Percentiles rank a stretch among this genome's conserved stretches.
phyloP scores from a whole-genome alignment of 2,888 invertebrate genomes.

The Hyles lineata region DNA sequence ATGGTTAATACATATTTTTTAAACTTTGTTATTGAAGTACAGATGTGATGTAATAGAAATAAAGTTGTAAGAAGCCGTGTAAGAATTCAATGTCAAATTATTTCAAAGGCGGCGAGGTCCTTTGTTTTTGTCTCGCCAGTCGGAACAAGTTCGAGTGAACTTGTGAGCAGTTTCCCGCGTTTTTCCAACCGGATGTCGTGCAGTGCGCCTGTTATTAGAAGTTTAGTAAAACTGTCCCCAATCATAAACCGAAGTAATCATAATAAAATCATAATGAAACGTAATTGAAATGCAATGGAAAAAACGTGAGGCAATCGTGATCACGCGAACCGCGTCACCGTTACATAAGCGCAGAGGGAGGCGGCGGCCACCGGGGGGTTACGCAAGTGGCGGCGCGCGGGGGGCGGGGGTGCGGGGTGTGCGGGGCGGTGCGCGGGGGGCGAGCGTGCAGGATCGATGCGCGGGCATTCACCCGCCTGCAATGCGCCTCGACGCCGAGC shows the following conservation, averaged over 20 bases:
- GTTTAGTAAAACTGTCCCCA: conserved; percentile 1
- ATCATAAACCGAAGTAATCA: conserved; percentile 7
- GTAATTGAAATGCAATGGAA: conserved; percentile 23
- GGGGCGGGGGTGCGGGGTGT: conserved; percentile 56
- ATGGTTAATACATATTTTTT: no score
- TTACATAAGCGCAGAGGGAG: conserved; percentile 26
- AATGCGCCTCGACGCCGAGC: conserved; percentile 75
- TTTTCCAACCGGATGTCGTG: neutral
- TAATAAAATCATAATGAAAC: conserved; percentile 23
- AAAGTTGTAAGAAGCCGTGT: neutral
- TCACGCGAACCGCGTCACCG: conserved; percentile 20
- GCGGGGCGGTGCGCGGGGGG: conserved; percentile 39
- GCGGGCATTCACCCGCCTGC: conserved; percentile 84
- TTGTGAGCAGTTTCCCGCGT: conserved; percentile 12
- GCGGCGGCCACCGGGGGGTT: conserved; percentile 42
- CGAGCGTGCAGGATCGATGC: conserved; percentile 72
- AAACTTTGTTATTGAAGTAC: no score
- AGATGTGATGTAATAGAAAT: no score
- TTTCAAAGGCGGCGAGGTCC: neutral
- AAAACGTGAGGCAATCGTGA: conserved; percentile 15
- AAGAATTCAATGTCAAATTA: neutral
- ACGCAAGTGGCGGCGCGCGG: conserved; percentile 71
- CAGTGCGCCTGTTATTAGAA: neutral
- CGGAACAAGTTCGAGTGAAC: neutral
- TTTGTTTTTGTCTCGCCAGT: neutral